Base-by-base conservation (phyloP, 1,140 invertebrate genomes). In the Proctacanthus coquilletti region DNA sequence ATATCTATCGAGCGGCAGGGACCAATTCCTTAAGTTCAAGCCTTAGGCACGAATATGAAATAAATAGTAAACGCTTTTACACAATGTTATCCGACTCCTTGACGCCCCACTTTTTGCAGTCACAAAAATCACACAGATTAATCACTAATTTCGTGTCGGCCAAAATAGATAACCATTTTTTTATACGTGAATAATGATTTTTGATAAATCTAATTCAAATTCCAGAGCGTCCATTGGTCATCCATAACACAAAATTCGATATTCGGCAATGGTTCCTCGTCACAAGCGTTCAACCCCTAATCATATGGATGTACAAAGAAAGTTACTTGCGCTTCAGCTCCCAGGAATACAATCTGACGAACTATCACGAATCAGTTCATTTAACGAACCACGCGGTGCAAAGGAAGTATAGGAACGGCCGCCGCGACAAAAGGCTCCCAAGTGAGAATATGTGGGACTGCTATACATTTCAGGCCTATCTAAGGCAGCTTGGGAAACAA, bases 341-440 rank as follows among this genome's bases (percentile, higher is more conserved):
- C 0, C 84, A 92, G 63, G 76, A 82, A 52, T 96, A 88, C 61
- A 81, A 75, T 41, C 59, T 96, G 29, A 75, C 73, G n/a, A 81
- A 89, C 60, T 86, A 86, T 52, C 84, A 94, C 53, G 87, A 92
- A 63, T 88, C 86, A 0, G 78, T 94, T 36, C 91, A 95, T 62
- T 64, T 96, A 5, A 91, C 86, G 27, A 95, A 96, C 64, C 82
- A 94, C 63, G 84, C 89, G 2, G 79, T 96, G 18, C 91, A 95
- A 62, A 82, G 83, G 50, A 80, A 86, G 58, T 94, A 93, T 50
- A 80, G 79, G 50, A 93, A 91, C 30, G 65, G 64, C 1, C 72
- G 78, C 34, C 63, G 88, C 36, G 75, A 86, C 53, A 70, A 75
- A 48, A 69, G 75, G 4, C 38, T 59, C 40, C 80, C 81, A 5